A percentile compares a stretch with the other conserved stretches of the same genome.
These are phyloP conservation scores for Lasioglossum lativentre DNA, from an alignment of 2,888 invertebrate genomes.

Conservation along the genomic window DNA sequence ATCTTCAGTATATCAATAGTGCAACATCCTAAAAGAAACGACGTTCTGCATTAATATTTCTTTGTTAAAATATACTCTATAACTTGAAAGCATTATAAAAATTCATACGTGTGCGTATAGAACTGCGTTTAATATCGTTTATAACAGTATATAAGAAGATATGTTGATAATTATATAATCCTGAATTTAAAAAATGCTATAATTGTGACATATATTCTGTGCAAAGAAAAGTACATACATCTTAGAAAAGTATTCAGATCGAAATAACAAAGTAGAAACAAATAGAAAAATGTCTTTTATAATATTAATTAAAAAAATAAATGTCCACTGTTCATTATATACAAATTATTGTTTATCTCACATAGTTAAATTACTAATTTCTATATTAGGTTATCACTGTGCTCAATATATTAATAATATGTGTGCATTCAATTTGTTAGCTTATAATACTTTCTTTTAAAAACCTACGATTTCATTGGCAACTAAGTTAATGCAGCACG, in stretches of 20 bases:
- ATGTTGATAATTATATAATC: background rate
- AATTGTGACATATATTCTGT: conserved; percentile 31
- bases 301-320: conserved; percentile 34
- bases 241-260: background rate
- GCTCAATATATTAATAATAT: conserved; percentile 23
- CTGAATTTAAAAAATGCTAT: background rate
- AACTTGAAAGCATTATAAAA: conserved; percentile 24
- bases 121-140: background rate
- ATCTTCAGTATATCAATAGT: conserved; percentile 18
- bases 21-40: conserved; percentile 21
- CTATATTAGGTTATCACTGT: conserved; percentile 40
- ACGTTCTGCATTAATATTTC: conserved; percentile 12
- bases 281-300: conserved; percentile 22
- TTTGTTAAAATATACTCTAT: conserved; percentile 18
- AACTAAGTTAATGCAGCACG: conserved; percentile 36
- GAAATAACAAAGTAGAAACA: conserved; percentile 30
- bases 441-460: conserved; percentile 15
- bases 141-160: conserved; percentile 14
- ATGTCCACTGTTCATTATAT: conserved; percentile 49
- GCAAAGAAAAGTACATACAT: conserved; percentile 26
- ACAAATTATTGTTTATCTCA: conserved; percentile 24
- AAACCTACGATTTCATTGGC: conserved; percentile 26
- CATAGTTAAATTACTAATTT: conserved; percentile 27
- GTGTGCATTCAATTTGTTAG: conserved; percentile 39
- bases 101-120: conserved; percentile 24